Evolutionary conservation across 35 echinoderm and acorn worm genomes (phyloP), one percentile per base, ranked within the genome.

Genomic region (Lytechinus pictus): DNA sequence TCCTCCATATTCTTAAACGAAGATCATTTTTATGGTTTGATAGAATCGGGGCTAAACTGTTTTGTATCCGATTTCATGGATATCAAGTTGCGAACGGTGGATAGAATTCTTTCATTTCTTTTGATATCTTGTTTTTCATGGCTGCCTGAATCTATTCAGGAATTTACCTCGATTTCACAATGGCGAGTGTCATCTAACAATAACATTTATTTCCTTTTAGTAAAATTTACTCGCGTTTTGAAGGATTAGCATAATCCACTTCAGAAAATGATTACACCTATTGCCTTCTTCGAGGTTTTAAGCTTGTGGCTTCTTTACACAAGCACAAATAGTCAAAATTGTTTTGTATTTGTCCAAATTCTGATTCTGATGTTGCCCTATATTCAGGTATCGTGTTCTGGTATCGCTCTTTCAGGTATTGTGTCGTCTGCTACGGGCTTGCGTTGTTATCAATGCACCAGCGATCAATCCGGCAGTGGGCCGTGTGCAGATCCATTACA

Each of bases 381-480:
- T 90, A 19, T 8, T 44, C 33, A 44, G 33, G 33, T 44, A 44
- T 44, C 33, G 33, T 2, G 33, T 44, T 44, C 33, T 44, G 33
- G 2, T 44, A 44, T 44, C 33, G 33, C 33, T 44, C 33, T 44
- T 2, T 44, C 33, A 90, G 88, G 88, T 90, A 52, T 90, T 2
- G 88, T 21, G 29, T 90, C 88, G 29, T 52, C 88, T 52, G 28
- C 28, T 44, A 29, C 7, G 52, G 88, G 29, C 28, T 12, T 90
- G 88, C 28, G 88, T 52, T 90, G 88, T 54, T 90, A 90, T 27
- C 88, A 90, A 54, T 90, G 88, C n/a, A 79, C 66, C 5, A 90
- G 88, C 19, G 88, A 54, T 27, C 52, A 90, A 5, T n/a, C 88
- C 9, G 88, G 29, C 28, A 90, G 52, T 54, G 29, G 52, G 19